Percentiles rank a stretch among this genome's conserved stretches.
Conservation (phyloP, 1,140 invertebrate genomes). For the Drosophila bifasciata region DNA sequence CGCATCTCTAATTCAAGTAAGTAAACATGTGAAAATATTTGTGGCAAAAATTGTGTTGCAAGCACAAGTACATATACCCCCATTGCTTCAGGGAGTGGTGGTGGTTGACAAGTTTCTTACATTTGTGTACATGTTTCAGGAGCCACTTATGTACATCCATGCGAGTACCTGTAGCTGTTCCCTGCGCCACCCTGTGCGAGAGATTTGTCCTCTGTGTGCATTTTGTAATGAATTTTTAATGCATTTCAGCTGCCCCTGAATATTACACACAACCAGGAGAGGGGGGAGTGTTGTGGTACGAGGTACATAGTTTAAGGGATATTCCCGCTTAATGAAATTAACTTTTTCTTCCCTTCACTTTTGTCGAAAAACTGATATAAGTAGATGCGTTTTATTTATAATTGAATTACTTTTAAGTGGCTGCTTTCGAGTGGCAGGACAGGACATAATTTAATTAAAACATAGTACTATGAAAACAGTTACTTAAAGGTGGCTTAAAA, state of each 20-base stretch:
- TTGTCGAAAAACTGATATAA: conserved; percentile 52
- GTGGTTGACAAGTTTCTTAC: conserved; percentile 54
- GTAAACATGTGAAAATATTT: conserved; percentile 34
- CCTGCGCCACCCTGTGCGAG: not conserved
- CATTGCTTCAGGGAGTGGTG: not conserved
- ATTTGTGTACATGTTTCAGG: conserved; percentile 46
- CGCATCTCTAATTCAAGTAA: not conserved
- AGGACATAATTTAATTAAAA: conserved; percentile 46
- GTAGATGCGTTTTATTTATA: conserved; percentile 65
- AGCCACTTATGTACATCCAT: conserved; percentile 22
- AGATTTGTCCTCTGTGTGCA: conserved; percentile 38
- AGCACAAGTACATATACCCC: conserved; percentile 5
- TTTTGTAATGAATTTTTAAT: conserved; percentile 77
- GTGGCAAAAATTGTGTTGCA: conserved; percentile 31
- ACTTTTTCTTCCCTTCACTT: conserved; percentile 37
- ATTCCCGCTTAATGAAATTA: conserved; percentile 58
- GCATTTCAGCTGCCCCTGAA: conserved; percentile 47
- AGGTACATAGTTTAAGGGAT: conserved; percentile 5
- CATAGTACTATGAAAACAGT: conserved; percentile 37
- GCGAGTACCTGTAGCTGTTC: conserved; percentile 17
- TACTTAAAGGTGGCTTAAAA: not conserved
- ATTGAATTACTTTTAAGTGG: conserved; percentile 73
- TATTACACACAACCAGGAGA: conserved; percentile 16
- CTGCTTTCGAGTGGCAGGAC: conserved; percentile 44
- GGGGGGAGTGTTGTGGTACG: not conserved